Evolutionary conservation across 2,888 invertebrate species (phyloP).

Genomic region (Pecten maximus): DNA sequence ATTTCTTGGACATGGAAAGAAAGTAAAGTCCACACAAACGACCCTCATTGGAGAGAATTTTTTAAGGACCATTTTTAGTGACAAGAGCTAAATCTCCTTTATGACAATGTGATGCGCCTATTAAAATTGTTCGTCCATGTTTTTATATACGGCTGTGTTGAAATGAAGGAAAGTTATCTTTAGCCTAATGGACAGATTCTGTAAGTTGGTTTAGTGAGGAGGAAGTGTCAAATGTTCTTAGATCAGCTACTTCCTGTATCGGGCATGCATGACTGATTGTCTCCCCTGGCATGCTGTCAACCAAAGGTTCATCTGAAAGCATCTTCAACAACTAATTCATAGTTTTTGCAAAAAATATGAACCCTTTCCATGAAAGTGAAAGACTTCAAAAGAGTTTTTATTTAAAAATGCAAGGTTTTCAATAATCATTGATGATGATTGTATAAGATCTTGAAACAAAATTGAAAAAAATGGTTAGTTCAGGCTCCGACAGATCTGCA

Average conservation of each 20-base stretch:
- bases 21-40: slow-evolving; percentile 20
- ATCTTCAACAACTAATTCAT: neutral
- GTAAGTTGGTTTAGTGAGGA: neutral
- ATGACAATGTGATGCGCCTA: neutral
- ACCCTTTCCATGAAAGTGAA: neutral
- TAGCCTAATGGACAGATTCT: slow-evolving; percentile 25
- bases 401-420: too few species aligned
- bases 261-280: slow-evolving; percentile 15
- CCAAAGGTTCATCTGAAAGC: neutral
- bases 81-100: neutral
- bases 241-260: neutral
- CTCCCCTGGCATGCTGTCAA: neutral
- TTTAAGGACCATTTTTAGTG: neutral
- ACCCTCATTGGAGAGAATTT: slow-evolving; percentile 1
- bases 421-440: too few species aligned
- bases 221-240: slow-evolving; percentile 4
- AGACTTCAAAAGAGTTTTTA: neutral
- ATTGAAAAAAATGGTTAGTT: too few species aligned
- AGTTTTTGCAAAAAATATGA: neutral
- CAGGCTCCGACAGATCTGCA: too few species aligned
- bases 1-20: neutral
- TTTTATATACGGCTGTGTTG: neutral
- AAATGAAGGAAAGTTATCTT: neutral
- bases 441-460: too few species aligned
- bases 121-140: slow-evolving; percentile 33